Evolutionary conservation across 2,888 invertebrate species (phyloP), one percentile per base, ranked within the genome.

Genomic region (Scaptodrosophila latifasciaeformis): DNA sequence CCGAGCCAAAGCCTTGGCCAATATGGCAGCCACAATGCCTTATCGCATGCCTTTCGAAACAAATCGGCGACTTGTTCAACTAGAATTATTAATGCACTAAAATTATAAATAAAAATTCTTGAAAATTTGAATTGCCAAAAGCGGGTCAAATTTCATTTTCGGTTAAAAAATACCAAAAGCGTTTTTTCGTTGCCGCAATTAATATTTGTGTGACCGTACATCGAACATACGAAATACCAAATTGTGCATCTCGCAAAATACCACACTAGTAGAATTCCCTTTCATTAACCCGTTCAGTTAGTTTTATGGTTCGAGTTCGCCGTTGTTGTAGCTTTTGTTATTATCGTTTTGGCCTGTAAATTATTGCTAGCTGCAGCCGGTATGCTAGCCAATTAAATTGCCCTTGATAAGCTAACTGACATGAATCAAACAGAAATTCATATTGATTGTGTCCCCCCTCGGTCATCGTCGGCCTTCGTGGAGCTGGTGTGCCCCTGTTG

Each of bases 31-130:
- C 13, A 95, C 95, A 84, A 91, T 98, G 82, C 95, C 97, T 0
- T 97, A 96, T 87, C 89, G 96, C 71, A 94, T 98, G 92, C 97
- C 97, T 7, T 95, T 96, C 9, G 96, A 97, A 84, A 96, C 95
- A 2, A 97, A 96, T 86, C 95, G 95, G 67, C 91, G 95, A 80
- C 89, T 98, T 31, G 94, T 97, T 29, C 96, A 97, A 87, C 93
- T 96, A 89, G 97, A 97, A 88, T 95, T 96, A 65, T 89, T 96
- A 40, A 96, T 98, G 95, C 94, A 96, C 88, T 97, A 88, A 90
- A 24, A 44, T 46, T 15, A 61, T 59, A 30, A 17, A 44, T 43
- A 12, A 29, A 1, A n/a, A 34, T 34, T 34, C 15, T 2, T 6
- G 7, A 34, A 34, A 13, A 27, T 5, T 9, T 10, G 18, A 2